Percentiles rank a stretch among this genome's conserved stretches.
Conservation (phyloP, 1,140 invertebrate genomes). For the Harlomillsia oculata region DNA sequence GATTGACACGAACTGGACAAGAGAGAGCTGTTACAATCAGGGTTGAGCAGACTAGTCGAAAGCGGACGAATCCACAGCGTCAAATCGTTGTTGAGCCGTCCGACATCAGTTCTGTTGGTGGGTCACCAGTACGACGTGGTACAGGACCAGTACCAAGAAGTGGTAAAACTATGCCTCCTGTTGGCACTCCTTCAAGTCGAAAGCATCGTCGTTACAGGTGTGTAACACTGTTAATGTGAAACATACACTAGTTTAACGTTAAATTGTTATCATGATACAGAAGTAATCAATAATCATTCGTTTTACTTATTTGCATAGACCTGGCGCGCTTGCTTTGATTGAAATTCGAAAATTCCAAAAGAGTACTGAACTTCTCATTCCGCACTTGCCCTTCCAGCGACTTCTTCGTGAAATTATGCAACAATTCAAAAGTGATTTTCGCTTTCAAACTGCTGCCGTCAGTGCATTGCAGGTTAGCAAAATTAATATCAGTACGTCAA, state of each 20-base stretch:
- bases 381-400: constrained; percentile 50
- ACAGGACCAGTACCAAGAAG: too few species aligned
- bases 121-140: too few species aligned
- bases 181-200: too few species aligned
- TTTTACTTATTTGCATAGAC: constrained; percentile 34
- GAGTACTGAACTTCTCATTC: constrained; percentile 49
- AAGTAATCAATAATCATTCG: neutral
- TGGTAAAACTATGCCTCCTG: too few species aligned
- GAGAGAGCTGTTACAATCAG: too few species aligned
- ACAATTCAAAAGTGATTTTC: constrained; percentile 50
- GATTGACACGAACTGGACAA: too few species aligned
- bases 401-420: constrained; percentile 50
- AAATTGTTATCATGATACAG: neutral
- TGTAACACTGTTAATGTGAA: too few species aligned
- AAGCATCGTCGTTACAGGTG: too few species aligned
- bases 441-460: constrained; percentile 49
- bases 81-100: too few species aligned
- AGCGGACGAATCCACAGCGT: too few species aligned
- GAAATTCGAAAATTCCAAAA: constrained; percentile 42
- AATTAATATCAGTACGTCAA: neutral
- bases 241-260: neutral
- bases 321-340: constrained; percentile 49
- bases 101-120: too few species aligned
- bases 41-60: too few species aligned
- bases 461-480: constrained; percentile 43